A percentile compares a stretch with the other conserved stretches of the same genome.
These are phyloP conservation scores for Tromatobia lineatoria DNA, from an alignment of 2,888 invertebrate species.

Conservation along the genomic window DNA sequence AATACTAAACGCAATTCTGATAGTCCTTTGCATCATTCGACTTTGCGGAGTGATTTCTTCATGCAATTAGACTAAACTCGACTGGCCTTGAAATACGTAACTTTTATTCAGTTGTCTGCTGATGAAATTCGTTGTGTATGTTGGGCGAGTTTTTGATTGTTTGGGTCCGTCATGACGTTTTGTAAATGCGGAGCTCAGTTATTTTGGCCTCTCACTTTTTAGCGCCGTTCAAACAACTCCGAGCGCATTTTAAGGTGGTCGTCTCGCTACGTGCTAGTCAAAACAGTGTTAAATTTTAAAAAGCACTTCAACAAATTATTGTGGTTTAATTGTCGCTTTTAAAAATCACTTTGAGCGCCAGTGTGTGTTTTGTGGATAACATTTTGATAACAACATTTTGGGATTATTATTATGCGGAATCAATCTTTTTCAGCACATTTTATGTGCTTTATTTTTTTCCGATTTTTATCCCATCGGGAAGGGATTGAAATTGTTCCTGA, in stretches of 20 bases:
- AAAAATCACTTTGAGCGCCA: no score
- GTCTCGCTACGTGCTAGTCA: background rate
- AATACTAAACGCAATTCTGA: conserved; percentile 16
- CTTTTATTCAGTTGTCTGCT: conserved; percentile 45
- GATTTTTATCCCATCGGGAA: no score
- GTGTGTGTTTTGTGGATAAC: no score
- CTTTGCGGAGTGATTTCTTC: conserved; percentile 35
- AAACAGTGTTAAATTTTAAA: background rate
- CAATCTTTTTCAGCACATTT: no score
- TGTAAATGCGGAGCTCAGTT: background rate
- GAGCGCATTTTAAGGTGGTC: background rate
- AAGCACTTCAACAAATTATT: no score
- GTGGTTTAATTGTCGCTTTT: no score
- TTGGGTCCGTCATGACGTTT: conserved; percentile 3
- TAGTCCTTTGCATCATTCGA: conserved; percentile 58
- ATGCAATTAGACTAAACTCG: conserved; percentile 31
- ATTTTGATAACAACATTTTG: no score
- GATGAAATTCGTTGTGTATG: conserved; percentile 65
- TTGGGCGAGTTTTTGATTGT: conserved; percentile 56
- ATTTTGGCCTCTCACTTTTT: conserved; percentile 8
- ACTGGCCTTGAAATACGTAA: conserved; percentile 11
- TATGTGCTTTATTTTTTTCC: no score
- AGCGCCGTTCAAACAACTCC: background rate
- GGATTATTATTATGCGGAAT: no score
- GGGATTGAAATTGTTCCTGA: no score